Base-by-base conservation (phyloP, 2,113 vertebrate genomes). In the Formicarius rufipectus region DNA sequence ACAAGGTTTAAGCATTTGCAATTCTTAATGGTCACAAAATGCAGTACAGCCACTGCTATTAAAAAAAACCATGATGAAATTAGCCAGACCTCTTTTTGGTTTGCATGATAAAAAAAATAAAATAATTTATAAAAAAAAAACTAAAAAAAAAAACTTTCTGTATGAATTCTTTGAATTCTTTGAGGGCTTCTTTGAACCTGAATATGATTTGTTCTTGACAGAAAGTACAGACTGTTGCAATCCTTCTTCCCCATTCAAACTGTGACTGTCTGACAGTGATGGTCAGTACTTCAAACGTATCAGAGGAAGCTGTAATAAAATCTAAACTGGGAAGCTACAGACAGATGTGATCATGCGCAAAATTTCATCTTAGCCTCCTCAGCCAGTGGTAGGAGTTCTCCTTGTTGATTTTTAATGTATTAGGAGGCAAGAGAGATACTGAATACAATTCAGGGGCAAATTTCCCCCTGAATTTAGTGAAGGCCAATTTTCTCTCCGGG, bases 301-400 rank as follows among this genome's bases (percentile, higher is more conserved):
- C n/a, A 81, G 37, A 92, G n/a, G 37, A 68, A 64, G 14, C 0
- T 6, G 22, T 5, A 67, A 75, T 35, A 52, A 56, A 68, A n/a
- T 15, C n/a, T 40, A 19, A 82, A 64, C 0, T 60, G 20, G 3
- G 15, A 84, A 52, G 40, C 23, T 68, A 68, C 22, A 81, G 68
- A 33, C 14, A 59, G 40, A 37, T 40, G 6, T n/a, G n/a, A 2
- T 37, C 67, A 47, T 0, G 0, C 31, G 5, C 44, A 53, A 74
- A 68, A 12, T 40, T 68, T 84, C 22, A 4, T 31, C 31, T 71
- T 49, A 45, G 35, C 20, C 35, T 71, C 20, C 25, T 87, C 52
- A 37, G 25, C 8, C 15, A 33, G 4, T 6, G 23, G 13, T 4
- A 63, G 33, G 16, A 52, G 5, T 15, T 59, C n/a, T 84, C 19